Conservation (phyloP, 1,140 invertebrate genomes). For the Atopsyche davidsoni region DNA sequence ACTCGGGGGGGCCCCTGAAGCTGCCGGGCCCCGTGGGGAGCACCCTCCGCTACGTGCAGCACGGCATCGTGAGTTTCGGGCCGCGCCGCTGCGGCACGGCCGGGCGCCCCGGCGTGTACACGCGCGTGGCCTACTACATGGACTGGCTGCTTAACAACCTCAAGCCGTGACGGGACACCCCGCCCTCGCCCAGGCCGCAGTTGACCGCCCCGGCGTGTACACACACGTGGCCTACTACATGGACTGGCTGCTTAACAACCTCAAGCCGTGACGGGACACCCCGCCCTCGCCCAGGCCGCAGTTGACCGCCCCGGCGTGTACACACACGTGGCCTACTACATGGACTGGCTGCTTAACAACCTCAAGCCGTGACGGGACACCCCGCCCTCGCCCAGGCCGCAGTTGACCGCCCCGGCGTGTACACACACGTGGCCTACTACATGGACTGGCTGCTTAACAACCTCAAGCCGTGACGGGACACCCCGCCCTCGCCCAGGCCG, state of each 20-base stretch:
- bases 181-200: too few species aligned
- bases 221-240: constrained; percentile 55
- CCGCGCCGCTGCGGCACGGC: constrained; percentile 52
- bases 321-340: constrained; percentile 52
- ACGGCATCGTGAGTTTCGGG: constrained; percentile 67
- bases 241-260: constrained; percentile 55
- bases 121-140: constrained; percentile 53
- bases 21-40: not conserved
- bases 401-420: constrained; percentile 58
- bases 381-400: too few species aligned
- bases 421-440: constrained; percentile 54
- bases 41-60: constrained; percentile 42
- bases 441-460: constrained; percentile 58
- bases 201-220: constrained; percentile 59
- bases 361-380: constrained; percentile 12
- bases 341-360: constrained; percentile 58
- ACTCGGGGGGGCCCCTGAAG: constrained; percentile 41
- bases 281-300: too few species aligned
- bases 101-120: constrained; percentile 58
- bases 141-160: constrained; percentile 55
- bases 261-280: constrained; percentile 13
- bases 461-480: constrained; percentile 12
- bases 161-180: constrained; percentile 9
- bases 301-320: constrained; percentile 60
- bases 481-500: too few species aligned